Base-by-base conservation (phyloP, 1,140 invertebrate genomes). In the Euglossa dilemma region DNA sequence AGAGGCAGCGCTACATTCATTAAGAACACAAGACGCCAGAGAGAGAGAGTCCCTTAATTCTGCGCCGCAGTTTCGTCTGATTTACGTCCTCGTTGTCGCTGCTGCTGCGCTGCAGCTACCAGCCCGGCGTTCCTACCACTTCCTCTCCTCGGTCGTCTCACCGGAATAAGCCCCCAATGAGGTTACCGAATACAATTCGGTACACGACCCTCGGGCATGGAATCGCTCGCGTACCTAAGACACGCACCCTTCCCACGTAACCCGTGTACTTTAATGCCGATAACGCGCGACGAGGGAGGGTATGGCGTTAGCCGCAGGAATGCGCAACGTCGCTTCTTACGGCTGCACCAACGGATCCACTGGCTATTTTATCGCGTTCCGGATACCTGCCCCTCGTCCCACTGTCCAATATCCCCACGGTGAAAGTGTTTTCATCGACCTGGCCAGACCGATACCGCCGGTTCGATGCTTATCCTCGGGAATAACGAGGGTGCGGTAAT, bases 1-100 rank as follows among this genome's bases (percentile, higher is more conserved):
- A 91, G 89, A 89, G 90, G 82, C 83, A 86, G 69, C 80, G 88
- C 81, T 87, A 89, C 90, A 91, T 91, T 89, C 83, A 89, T 89
- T 89, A 89, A 89, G 86, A 80, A 87, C 72, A 79, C 83, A 80
- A 80, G 57, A 81, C 73, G 74, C 84, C 76, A 63, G 86, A 85
- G 54, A 71, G 69, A 73, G 54, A 23, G 71, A 28, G 54, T 91
- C 89, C 90, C 88, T 91, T 91, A 91, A 91, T 91, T 91, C 90
- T 85, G 66, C 78, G 61, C 54, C 84, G 86, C 84, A 89, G 88
- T 91, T 89, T 88, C 86, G 86, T 83, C 87, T 91, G 89, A 91
- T 91, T 90, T 91, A 91, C 90, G 90, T 82, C 76, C 82, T 89
- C 84, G 84, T 85, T 86, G 82, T 70, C 86, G 80, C 12, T 69